Evolutionary conservation across 2,888 invertebrate genomes (phyloP), one percentile per base, ranked within the genome.

Genomic region (Leptothorax acervorum): DNA sequence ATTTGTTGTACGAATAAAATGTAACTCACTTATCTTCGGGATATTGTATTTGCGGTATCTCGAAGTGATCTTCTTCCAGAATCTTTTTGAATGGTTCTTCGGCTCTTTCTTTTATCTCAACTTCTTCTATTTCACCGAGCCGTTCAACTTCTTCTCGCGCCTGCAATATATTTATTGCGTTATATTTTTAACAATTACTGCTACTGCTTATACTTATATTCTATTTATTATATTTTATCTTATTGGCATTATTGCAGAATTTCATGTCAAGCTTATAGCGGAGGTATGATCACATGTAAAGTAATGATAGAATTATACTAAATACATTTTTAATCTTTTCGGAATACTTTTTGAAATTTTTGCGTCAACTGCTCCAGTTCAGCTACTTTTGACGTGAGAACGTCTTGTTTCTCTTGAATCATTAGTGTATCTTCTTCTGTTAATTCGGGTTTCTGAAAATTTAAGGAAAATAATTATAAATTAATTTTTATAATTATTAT

Each of bases 361-460:
- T 95, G 95, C 0, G 97, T 97, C 85, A 96, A 96, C 28, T 95
- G 95, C 87, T 97, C 97, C 85, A 97, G 96, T 60, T 96, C 95
- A 31, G 95, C 95, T 95, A 97, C 95, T 91, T 96, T 97, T 3
- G 95, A 95, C 75, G 96, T 95, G 0, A 97, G 94, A 82, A 96
- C 93, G 42, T 95, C 95, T 88, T 97, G 96, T 73, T 96, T 95
- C 55, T 96, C 95, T 48, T 96, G 96, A 12, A 97, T 93, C 87
- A 95, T 95, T 81, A 94, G 94, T 0, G 96, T 95, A 90, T 97
- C 97, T 0, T 95, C 95, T 65, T 96, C 96, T 0, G 96, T 96
- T 91, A 97, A 94, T 75, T 95, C 95, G 4, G 95, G 91, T 95
- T 97, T 97, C 96, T 97, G 15, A 5, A 66, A 60, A 78, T 53